Evolutionary conservation across 1,140 invertebrate genomes (phyloP), one percentile per base, ranked within the genome.

Genomic region (Drosophila sechellia): DNA sequence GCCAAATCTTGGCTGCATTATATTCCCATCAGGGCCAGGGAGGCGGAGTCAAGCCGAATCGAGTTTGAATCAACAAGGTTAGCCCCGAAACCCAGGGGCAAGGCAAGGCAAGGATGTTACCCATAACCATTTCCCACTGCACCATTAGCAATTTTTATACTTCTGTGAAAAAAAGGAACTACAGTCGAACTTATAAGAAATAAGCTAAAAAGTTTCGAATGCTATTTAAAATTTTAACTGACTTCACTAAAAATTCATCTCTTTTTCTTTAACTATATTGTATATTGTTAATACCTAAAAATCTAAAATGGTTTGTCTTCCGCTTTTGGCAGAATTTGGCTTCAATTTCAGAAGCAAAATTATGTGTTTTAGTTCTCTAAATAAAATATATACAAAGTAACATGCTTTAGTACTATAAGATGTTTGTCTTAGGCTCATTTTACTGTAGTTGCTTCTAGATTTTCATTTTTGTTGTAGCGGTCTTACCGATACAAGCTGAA

Each of bases 1-100:
- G 60, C 64, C 52, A 31, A 70, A 71, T 71, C 65, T 70, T 70
- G 68, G 27, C 53, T 71, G 68, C 68, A 71, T 70, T 71, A 71
- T 71, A 70, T 70, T 71, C 68, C 68, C 65, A 71, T 70, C 65
- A 71, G 65, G 35, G 65, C 46, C 46, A 42, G 37, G 64, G 50
- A 64, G 66, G 49, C 61, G 66, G 42, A 54, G 66, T 40, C 15
- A 25, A 22, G 43, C 15, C 27, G 59, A 53, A 15, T 37, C 20
- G 43, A 25, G 45, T 50, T 43, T 55, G 68, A 70, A 57, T 69
- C 68, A 71, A 71, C 68, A 71, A 71, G 64, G 68, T 71, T 71
- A 71, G 34, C 20, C 13, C 64, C 15, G 31, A 34, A 35, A 42
- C 34, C 34, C 66, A 70, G 66, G 50, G 64, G 66, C 66, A 70